These are phyloP conservation scores for Sesamia inferens DNA, from an alignment of 2,888 invertebrate species.

Conservation along the genomic window DNA sequence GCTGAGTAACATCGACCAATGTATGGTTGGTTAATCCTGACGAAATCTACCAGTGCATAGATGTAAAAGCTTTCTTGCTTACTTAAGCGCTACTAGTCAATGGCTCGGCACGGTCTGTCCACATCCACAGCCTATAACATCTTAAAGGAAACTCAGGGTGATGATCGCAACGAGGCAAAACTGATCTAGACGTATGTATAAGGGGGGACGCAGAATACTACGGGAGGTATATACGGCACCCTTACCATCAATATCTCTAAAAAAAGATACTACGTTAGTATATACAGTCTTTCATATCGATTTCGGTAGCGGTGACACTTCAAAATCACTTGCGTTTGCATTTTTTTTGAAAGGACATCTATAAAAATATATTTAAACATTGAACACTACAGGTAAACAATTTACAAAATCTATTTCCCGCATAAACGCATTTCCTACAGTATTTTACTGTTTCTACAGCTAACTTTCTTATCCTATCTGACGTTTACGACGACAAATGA, in stretches of 20 bases:
- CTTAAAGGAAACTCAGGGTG: neutral
- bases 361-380: neutral
- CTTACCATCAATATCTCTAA: neutral
- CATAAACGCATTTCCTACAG: constrained; percentile 24
- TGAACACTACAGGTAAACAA: constrained; percentile 26
- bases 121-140: neutral
- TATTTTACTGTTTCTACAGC: constrained; percentile 38
- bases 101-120: neutral
- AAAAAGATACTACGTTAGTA: neutral
- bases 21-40: too few relatives aligned
- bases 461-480: constrained; percentile 48
- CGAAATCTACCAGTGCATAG: neutral
- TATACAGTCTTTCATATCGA: too few relatives aligned
- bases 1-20: neutral
- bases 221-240: too few relatives aligned
- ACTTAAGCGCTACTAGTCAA: neutral
- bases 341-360: too few relatives aligned
- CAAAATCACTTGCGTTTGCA: too few relatives aligned
- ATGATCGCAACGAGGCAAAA: neutral
- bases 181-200: neutral
- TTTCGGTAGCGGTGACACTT: neutral
- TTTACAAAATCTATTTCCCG: constrained; percentile 28
- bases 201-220: neutral
- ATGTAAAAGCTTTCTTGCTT: constrained; percentile 8
- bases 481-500: constrained; percentile 54